A percentile compares a stretch with the other conserved stretches of the same genome.
Conservation (phyloP, 2,797 vertebrate species). For the Pseudocheirus occidentalis region DNA sequence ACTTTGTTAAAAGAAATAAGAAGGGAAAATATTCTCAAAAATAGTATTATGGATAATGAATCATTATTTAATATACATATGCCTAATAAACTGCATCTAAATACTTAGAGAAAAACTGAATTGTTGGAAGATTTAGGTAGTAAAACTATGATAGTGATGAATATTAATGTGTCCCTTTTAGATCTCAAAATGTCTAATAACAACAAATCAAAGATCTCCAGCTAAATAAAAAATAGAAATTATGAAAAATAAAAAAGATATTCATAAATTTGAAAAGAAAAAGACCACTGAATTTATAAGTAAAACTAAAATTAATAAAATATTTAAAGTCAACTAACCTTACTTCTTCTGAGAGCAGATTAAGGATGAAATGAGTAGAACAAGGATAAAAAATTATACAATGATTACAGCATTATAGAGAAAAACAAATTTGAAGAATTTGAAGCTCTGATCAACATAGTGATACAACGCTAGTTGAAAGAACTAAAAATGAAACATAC, state of each 20-base stretch:
- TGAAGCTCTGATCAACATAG: background rate
- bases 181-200: background rate
- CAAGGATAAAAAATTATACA: background rate
- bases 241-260: background rate
- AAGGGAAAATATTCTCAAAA: too few species aligned
- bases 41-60: too few species aligned
- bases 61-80: too few species aligned
- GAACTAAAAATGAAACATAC: background rate
- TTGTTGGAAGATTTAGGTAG: background rate
- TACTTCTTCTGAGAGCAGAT: background rate
- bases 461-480: background rate
- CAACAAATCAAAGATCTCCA: background rate
- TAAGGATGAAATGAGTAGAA: background rate
- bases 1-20: too few species aligned
- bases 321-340: background rate
- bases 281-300: background rate
- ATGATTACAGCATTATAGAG: background rate
- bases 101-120: too few species aligned
- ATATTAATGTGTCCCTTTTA: background rate
- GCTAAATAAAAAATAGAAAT: background rate
- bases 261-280: background rate
- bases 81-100: too few species aligned
- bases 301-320: background rate
- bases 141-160: background rate
- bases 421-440: background rate